Conservation (phyloP, 2,797 vertebrate species). For the Cynopterus sphinx region DNA sequence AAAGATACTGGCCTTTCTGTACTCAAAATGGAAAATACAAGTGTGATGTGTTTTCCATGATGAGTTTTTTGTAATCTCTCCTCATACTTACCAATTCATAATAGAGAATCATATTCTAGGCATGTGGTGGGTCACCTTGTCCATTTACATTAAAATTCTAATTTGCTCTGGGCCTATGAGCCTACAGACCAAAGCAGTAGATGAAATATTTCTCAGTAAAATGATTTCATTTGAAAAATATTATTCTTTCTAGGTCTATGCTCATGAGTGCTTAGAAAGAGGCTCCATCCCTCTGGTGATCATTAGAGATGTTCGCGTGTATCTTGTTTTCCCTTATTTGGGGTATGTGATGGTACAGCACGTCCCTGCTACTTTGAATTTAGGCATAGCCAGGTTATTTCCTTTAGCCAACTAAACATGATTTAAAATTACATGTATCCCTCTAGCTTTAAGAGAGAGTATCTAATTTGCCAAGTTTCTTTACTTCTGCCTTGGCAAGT, state of each 20-base stretch:
- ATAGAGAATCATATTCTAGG: conserved; percentile 56
- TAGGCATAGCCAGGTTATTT: not conserved
- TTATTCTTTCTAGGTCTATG: conserved; percentile 45
- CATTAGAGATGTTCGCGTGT: not conserved
- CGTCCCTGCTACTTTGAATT: not conserved
- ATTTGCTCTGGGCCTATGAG: conserved; percentile 63
- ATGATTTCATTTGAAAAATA: conserved; percentile 65
- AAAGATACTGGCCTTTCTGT: not conserved
- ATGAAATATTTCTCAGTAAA: conserved; percentile 62
- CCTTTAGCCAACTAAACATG: not conserved
- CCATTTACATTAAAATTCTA: conserved; percentile 70
- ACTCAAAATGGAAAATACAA: not conserved
- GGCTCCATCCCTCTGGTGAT: not conserved
- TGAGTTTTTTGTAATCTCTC: conserved; percentile 35
- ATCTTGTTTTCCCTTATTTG: not conserved
- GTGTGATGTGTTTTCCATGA: not conserved
- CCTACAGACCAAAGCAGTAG: not conserved
- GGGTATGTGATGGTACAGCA: not conserved
- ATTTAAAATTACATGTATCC: not conserved
- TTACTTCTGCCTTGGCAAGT: not conserved
- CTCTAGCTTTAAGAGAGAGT: not conserved
- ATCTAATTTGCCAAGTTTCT: not conserved
- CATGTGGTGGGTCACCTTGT: conserved; percentile 59
- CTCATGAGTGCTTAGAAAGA: not conserved
- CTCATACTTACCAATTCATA: conserved; percentile 31